A percentile compares a stretch with the other conserved stretches of the same genome.
phyloP scores from a whole-genome alignment of 2,113 vertebrate genomes.

The Percina caprodes region DNA sequence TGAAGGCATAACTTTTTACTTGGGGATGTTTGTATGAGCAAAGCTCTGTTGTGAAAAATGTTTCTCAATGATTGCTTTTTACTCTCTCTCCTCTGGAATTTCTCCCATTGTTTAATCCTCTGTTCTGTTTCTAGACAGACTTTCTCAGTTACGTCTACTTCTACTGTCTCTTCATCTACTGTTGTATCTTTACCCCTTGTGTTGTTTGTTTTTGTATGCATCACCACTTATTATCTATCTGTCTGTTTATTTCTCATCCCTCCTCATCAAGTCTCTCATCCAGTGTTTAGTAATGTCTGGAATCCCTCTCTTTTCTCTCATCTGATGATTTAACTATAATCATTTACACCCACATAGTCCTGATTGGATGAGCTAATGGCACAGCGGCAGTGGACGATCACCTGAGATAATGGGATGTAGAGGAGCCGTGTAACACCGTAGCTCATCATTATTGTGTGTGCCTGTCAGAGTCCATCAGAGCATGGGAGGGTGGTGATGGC shows the following conservation, averaged over 20 bases:
- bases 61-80: conserved; percentile 50
- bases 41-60: conserved; percentile 43
- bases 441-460: conserved; percentile 53
- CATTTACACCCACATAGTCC: conserved; percentile 47
- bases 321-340: conserved; percentile 46
- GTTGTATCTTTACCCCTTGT: neutral
- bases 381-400: conserved; percentile 37
- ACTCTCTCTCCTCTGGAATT: conserved; percentile 8
- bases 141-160: conserved; percentile 7
- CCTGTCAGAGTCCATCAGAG: neutral
- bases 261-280: conserved; percentile 35
- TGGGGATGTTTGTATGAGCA: conserved; percentile 32
- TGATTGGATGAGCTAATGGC: conserved; percentile 58
- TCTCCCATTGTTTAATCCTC: conserved; percentile 27
- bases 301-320: conserved; percentile 45
- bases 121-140: conserved; percentile 31
- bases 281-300: conserved; percentile 60
- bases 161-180: conserved; percentile 23
- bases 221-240: conserved; percentile 50
- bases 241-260: conserved; percentile 49
- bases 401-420: conserved; percentile 52
- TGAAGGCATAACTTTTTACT: conserved; percentile 42
- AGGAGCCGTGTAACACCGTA: conserved; percentile 2
- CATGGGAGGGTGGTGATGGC: too few relatives aligned
- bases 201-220: conserved; percentile 41